Evolutionary conservation across 2,113 vertebrate genomes (phyloP).

Genomic region (Platichthys flesus): DNA sequence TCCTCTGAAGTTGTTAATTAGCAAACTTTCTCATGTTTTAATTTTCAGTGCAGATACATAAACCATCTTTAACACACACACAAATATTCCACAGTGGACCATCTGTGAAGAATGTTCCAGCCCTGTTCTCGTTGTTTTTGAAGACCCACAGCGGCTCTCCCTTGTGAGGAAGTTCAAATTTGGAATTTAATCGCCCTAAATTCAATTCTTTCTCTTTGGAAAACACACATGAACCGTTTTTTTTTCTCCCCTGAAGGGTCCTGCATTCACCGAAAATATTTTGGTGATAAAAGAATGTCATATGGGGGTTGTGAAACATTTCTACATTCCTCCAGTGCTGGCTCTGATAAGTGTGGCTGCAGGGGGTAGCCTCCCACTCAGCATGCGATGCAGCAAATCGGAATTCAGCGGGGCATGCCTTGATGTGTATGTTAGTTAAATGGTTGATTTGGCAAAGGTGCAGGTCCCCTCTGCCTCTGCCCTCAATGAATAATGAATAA

Average conservation of each 20-base stretch:
- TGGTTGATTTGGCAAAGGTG: slow-evolving; percentile 74
- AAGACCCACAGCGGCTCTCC: neutral
- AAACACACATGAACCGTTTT: slow-evolving; percentile 1
- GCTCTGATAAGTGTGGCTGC: slow-evolving; percentile 71
- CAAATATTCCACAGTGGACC: slow-evolving; percentile 24
- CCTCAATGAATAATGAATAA: slow-evolving; percentile 76
- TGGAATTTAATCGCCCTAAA: slow-evolving; percentile 26
- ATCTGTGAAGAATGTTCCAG: slow-evolving; percentile 19
- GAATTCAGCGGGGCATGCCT: slow-evolving; percentile 66
- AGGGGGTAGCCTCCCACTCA: slow-evolving; percentile 72
- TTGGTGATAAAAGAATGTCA: slow-evolving; percentile 45
- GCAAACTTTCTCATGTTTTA: slow-evolving; percentile 56
- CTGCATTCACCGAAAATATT: slow-evolving; percentile 46
- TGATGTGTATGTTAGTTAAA: slow-evolving; percentile 75
- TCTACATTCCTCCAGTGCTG: slow-evolving; percentile 58
- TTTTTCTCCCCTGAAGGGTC: neutral
- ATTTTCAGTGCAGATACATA: slow-evolving; percentile 28
- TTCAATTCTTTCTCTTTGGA: slow-evolving; percentile 17
- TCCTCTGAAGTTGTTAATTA: slow-evolving; percentile 71
- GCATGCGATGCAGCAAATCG: slow-evolving; percentile 55
- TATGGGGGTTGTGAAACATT: slow-evolving; percentile 47
- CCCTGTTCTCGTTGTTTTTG: slow-evolving; percentile 11
- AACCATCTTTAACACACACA: neutral
- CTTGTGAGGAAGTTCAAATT: slow-evolving; percentile 33
- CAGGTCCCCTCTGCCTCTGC: slow-evolving; percentile 60